phyloP scores from a whole-genome alignment of 2,888 invertebrate species.

The Drosophila mimica region DNA sequence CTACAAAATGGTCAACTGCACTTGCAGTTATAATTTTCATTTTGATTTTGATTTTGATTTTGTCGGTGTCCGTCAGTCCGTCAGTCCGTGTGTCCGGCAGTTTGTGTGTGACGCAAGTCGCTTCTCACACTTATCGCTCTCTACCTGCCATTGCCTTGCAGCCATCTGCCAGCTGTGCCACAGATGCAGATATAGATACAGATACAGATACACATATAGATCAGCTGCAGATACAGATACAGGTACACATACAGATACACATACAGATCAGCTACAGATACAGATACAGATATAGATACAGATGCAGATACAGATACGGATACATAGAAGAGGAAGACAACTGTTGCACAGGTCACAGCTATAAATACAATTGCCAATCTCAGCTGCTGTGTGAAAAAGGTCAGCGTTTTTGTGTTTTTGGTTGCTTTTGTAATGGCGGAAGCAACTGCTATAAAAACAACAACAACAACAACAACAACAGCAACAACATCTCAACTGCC shows the following conservation, averaged over 20 bases:
- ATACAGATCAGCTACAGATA: neutral
- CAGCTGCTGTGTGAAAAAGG: constrained; percentile 48
- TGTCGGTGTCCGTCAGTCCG: neutral
- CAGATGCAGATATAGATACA: neutral
- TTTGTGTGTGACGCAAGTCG: constrained; percentile 32
- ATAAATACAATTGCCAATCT: constrained; percentile 23
- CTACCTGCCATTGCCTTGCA: constrained; percentile 17
- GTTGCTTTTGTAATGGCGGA: constrained; percentile 57
- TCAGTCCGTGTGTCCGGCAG: neutral
- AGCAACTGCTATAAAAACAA: constrained; percentile 32
- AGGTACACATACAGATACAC: neutral
- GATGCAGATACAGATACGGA: neutral
- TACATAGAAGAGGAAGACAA: neutral
- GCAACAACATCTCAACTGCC: constrained; percentile 2
- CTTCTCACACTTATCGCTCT: constrained; percentile 20
- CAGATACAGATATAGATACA: neutral
- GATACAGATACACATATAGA: no score
- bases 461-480: constrained; percentile 10
- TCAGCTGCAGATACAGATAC: neutral
- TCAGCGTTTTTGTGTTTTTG: constrained; percentile 26
- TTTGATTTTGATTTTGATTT: constrained; percentile 5
- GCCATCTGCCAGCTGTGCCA: constrained; percentile 22
- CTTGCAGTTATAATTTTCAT: neutral
- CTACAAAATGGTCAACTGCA: neutral
- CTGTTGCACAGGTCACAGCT: constrained; percentile 5